Conservation (phyloP, 2,888 invertebrate species). For the Apocheima hispidaria region DNA sequence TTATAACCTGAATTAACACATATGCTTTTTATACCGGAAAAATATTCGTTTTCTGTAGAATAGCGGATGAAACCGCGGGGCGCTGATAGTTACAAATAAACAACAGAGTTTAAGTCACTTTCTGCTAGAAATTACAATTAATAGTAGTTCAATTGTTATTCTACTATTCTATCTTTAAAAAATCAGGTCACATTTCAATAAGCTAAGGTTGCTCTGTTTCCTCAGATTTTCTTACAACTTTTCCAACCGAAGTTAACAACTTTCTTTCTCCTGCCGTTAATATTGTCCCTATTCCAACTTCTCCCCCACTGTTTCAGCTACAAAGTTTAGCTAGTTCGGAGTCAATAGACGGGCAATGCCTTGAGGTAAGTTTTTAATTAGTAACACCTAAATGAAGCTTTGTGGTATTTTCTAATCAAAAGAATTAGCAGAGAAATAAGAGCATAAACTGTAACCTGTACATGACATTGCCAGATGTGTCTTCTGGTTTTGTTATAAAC, state of each 20-base stretch:
- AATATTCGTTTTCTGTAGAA: too few relatives aligned
- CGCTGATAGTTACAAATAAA: too few relatives aligned
- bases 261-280: slow-evolving; percentile 34
- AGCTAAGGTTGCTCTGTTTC: neutral
- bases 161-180: too few relatives aligned
- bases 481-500: too few relatives aligned
- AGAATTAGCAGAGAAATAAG: slow-evolving; percentile 6
- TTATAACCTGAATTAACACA: too few relatives aligned
- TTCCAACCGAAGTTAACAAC: slow-evolving; percentile 1
- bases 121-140: too few relatives aligned
- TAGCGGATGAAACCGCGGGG: too few relatives aligned
- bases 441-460: neutral
- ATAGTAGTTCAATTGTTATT: too few relatives aligned
- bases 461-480: too few relatives aligned
- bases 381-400: slow-evolving; percentile 29
- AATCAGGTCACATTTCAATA: neutral
- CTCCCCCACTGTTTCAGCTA: slow-evolving; percentile 42
- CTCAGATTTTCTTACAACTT: slow-evolving; percentile 10
- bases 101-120: too few relatives aligned
- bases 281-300: slow-evolving; percentile 32
- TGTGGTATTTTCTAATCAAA: slow-evolving; percentile 21
- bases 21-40: too few relatives aligned
- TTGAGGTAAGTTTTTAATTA: slow-evolving; percentile 54
- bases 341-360: slow-evolving; percentile 43
- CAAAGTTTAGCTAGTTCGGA: slow-evolving; percentile 29